phyloP scores from a whole-genome alignment of 2,113 vertebrate genomes.

The Chamaea fasciata region DNA sequence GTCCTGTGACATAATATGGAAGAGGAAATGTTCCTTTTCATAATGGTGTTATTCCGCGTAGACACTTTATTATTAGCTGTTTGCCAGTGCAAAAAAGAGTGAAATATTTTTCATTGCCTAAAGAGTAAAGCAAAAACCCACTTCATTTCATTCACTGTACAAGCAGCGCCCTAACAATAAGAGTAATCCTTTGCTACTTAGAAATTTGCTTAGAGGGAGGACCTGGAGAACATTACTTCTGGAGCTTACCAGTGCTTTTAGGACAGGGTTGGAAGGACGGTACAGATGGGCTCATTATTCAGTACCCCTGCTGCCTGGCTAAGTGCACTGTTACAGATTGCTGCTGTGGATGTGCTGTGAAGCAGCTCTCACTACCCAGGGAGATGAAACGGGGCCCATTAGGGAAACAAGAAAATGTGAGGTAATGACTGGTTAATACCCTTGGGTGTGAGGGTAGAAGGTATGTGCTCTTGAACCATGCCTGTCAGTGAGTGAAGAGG shows the following conservation, averaged over 20 bases:
- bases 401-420: conserved; percentile 42
- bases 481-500: neutral
- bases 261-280: neutral
- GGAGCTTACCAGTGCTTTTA: neutral
- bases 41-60: neutral
- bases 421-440: conserved; percentile 50
- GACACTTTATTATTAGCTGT: neutral
- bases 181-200: neutral
- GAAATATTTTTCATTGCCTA: neutral
- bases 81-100: neutral
- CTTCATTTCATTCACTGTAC: neutral
- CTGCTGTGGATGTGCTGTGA: conserved; percentile 23
- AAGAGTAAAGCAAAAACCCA: neutral
- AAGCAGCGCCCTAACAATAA: neutral
- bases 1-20: neutral
- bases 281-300: conserved; percentile 47
- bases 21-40: neutral
- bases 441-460: neutral
- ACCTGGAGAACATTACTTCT: neutral
- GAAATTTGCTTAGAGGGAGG: neutral
- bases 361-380: conserved; percentile 32
- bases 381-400: neutral
- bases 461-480: conserved; percentile 11
- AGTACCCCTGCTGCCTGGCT: conserved; percentile 38
- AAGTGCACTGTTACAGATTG: conserved; percentile 47